Percentiles rank a stretch among this genome's conserved stretches.
Conservation (phyloP, 1,140 invertebrate genomes). For the Cylas formicarius region DNA sequence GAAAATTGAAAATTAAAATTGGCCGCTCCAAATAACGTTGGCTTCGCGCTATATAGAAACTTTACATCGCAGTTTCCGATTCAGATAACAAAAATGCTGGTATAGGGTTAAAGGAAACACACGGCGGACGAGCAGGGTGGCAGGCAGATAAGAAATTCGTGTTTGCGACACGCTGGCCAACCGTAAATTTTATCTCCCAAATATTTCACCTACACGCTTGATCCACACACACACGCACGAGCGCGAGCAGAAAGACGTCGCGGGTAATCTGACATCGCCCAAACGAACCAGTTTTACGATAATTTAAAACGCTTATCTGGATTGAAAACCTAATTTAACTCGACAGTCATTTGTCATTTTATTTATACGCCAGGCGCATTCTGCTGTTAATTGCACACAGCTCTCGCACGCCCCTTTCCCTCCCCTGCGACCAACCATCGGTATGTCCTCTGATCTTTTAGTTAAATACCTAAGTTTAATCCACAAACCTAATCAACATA, state of each 20-base stretch:
- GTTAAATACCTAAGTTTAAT: too few species aligned
- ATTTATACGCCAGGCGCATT: conserved; percentile 21
- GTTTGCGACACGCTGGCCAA: conserved; percentile 5
- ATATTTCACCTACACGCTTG: conserved; percentile 17
- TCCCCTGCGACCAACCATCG: too few species aligned
- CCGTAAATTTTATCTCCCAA: conserved; percentile 4
- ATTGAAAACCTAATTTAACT: conserved; percentile 23
- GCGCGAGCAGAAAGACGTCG: conserved; percentile 14
- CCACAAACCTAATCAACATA: too few species aligned
- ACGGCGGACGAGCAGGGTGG: too few species aligned
- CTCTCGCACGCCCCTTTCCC: too few species aligned
- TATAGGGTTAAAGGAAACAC: too few species aligned
- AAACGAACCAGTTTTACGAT: conserved; percentile 23
- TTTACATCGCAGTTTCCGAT: too few species aligned
- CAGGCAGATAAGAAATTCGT: conserved; percentile 14
- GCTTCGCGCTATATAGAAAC: too few species aligned
- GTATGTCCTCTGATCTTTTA: too few species aligned
- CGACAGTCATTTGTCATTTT: conserved; percentile 26
- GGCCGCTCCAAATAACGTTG: too few species aligned
- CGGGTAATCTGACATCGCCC: conserved; percentile 17
- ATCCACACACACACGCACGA: not conserved
- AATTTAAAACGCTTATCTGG: conserved; percentile 25
- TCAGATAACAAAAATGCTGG: too few species aligned
- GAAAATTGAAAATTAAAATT: too few species aligned
- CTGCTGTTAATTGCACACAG: conserved; percentile 18